Evolutionary conservation across 2,888 invertebrate species (phyloP).

Genomic region (Aphodius granarius): DNA sequence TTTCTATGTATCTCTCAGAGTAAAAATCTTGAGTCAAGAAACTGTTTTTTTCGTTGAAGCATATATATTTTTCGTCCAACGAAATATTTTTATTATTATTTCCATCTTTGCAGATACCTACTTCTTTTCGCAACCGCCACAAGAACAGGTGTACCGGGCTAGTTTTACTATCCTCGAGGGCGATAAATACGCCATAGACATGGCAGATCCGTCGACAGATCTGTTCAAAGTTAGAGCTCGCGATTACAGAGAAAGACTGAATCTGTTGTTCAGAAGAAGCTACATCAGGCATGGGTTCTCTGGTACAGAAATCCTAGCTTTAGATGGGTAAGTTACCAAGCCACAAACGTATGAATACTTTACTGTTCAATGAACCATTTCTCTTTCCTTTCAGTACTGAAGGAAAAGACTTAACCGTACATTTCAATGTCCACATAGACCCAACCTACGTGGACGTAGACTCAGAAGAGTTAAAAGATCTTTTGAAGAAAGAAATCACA

Average conservation of each 20-base stretch:
- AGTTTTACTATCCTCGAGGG: constrained; percentile 73
- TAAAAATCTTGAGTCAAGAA: too few relatives aligned
- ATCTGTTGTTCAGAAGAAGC: constrained; percentile 73
- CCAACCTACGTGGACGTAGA: constrained; percentile 61
- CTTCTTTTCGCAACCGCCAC: constrained; percentile 69
- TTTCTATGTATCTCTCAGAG: too few relatives aligned
- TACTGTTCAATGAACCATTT: not conserved
- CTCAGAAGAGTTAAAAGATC: constrained; percentile 65
- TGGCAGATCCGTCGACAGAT: constrained; percentile 68
- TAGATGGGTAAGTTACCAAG: constrained; percentile 70
- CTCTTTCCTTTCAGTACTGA: constrained; percentile 58
- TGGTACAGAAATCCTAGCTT: constrained; percentile 78
- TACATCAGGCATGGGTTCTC: constrained; percentile 75
- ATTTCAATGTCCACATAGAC: constrained; percentile 85
- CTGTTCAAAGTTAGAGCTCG: constrained; percentile 73
- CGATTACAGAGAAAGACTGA: constrained; percentile 75
- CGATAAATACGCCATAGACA: constrained; percentile 69
- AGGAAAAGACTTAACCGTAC: constrained; percentile 74
- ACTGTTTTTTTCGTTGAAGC: too few relatives aligned
- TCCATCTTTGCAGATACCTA: constrained; percentile 68
- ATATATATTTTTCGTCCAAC: too few relatives aligned
- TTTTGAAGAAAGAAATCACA: constrained; percentile 68
- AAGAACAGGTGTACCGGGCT: constrained; percentile 81
- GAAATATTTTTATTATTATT: not conserved
- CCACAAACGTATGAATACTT: not conserved